phyloP scores from a whole-genome alignment of 1,140 invertebrate genomes.

The Agrypnia vestita region DNA sequence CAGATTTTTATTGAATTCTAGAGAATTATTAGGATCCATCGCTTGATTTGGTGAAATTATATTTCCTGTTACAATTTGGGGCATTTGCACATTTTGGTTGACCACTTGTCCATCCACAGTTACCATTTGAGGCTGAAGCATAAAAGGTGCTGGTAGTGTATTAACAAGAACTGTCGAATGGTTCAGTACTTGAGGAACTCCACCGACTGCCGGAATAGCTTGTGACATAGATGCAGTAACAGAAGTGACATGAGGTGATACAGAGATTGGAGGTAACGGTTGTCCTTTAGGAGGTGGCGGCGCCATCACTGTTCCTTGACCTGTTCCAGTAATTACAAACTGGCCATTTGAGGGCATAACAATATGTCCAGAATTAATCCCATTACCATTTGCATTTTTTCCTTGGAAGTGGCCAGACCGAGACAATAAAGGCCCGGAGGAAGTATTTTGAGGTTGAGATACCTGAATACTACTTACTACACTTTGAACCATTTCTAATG shows the following conservation, averaged over 20 bases:
- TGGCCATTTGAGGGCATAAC: constrained; percentile 83
- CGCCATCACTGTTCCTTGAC: constrained; percentile 77
- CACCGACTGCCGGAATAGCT: constrained; percentile 72
- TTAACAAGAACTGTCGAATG: constrained; percentile 89
- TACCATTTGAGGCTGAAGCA: constrained; percentile 84
- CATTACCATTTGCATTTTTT: constrained; percentile 69
- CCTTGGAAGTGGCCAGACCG: constrained; percentile 63
- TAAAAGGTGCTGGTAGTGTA: constrained; percentile 84
- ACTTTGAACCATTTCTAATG: constrained; percentile 86
- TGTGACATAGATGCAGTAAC: constrained; percentile 81
- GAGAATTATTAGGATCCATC: constrained; percentile 67
- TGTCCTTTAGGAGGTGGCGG: constrained; percentile 77
- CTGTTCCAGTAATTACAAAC: constrained; percentile 79
- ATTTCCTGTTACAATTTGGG: constrained; percentile 79
- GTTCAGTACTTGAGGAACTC: constrained; percentile 68
- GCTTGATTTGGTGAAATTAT: constrained; percentile 76
- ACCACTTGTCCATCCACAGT: constrained; percentile 80
- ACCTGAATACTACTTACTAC: constrained; percentile 85
- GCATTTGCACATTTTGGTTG: constrained; percentile 79
- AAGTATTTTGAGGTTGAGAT: constrained; percentile 68
- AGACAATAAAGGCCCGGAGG: constrained; percentile 54
- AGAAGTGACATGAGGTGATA: constrained; percentile 80
- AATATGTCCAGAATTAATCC: constrained; percentile 79
- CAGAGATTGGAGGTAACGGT: constrained; percentile 79
- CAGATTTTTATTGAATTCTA: constrained; percentile 69